Percentiles rank a stretch among this genome's conserved stretches.
Evolutionary conservation across 2,113 vertebrate species (phyloP).

Genomic region (Ptychochromis oligacanthus): DNA sequence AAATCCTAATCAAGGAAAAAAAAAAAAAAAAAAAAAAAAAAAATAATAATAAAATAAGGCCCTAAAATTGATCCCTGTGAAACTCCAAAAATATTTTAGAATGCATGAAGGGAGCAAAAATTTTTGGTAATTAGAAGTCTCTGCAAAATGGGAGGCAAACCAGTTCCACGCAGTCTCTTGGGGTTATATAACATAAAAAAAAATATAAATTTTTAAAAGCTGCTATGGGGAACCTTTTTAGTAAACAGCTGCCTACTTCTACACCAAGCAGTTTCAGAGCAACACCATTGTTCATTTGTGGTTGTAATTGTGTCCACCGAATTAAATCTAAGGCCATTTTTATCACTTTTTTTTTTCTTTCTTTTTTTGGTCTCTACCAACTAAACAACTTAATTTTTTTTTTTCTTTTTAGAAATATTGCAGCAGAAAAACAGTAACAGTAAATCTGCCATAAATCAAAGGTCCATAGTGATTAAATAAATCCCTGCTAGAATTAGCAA

Average conservation of each 20-base stretch:
- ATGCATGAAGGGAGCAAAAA: background rate
- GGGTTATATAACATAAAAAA: no score
- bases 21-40: background rate
- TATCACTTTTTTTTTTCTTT: background rate
- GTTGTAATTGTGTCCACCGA: background rate
- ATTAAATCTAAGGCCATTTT: background rate
- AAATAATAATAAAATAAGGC: background rate
- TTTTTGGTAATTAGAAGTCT: no score
- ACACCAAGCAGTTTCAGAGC: no score
- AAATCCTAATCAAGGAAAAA: no score
- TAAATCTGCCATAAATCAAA: background rate
- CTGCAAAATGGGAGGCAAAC: background rate
- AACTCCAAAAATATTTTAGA: background rate
- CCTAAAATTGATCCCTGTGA: background rate
- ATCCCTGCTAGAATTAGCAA: background rate
- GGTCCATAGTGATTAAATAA: background rate
- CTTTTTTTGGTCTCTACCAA: background rate
- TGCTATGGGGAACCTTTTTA: no score
- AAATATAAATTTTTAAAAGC: no score
- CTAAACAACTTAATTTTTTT: no score
- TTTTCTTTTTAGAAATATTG: accelerated
- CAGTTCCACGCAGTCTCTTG: background rate
- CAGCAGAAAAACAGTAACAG: background rate
- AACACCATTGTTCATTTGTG: background rate
- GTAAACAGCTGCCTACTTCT: no score